These are phyloP conservation scores for Leuctra nigra DNA, from an alignment of 2,888 invertebrate genomes.

Conservation along the genomic window DNA sequence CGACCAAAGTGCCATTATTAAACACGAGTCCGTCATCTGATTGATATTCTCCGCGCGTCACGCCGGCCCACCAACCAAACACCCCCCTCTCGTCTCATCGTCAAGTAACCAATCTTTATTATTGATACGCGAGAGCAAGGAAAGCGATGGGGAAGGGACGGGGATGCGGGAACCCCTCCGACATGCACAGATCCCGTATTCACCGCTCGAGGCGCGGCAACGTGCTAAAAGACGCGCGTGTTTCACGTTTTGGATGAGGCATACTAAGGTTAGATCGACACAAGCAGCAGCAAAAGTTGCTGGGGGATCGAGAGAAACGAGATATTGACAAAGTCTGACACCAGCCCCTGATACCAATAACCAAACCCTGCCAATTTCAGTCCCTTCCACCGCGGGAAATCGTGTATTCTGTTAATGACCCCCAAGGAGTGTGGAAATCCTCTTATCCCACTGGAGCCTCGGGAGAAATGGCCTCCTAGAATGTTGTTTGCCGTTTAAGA, in stretches of 20 bases:
- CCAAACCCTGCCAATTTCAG: constrained; percentile 6
- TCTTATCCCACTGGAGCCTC: background rate
- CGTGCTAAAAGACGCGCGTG: constrained; percentile 4
- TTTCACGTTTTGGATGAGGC: constrained; percentile 2
- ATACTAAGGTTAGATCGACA: background rate
- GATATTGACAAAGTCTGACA: constrained; percentile 13
- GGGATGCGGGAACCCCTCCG: background rate
- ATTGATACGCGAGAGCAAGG: constrained; percentile 10
- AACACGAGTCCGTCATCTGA: constrained; percentile 11
- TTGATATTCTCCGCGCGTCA: constrained; percentile 12
- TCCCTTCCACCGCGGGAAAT: background rate
- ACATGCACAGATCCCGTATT: background rate
- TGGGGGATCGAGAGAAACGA: background rate
- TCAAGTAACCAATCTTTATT: constrained; percentile 19
- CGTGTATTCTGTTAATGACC: constrained; percentile 16
- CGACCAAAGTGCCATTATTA: constrained; percentile 19
- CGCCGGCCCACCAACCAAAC: background rate
- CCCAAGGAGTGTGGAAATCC: background rate
- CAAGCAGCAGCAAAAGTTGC: background rate
- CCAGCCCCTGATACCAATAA: constrained; percentile 8
- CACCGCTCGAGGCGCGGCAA: constrained; percentile 1
- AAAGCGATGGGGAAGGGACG: background rate
- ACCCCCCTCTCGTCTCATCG: constrained; percentile 9
- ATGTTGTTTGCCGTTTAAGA: constrained; percentile 7
- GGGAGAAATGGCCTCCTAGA: background rate